Evolutionary conservation across 2,888 invertebrate species (phyloP), one percentile per base, ranked within the genome.

Genomic region (Meiosimyza decipiens): DNA sequence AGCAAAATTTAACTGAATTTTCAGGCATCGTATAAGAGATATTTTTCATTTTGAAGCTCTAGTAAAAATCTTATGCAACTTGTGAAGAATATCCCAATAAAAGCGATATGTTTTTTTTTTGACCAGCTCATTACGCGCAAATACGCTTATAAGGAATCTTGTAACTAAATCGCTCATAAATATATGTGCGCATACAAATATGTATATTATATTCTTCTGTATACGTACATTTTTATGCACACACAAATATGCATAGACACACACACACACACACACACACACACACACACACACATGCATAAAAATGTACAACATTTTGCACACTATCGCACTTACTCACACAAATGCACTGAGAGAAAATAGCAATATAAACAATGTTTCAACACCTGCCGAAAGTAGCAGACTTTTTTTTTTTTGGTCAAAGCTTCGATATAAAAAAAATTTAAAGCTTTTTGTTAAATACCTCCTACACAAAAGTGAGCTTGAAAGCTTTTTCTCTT

Each of bases 71-170:
- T 40, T 40, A 40, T 7, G 40, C 40, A 40, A 40, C 40, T 40
- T 9, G 40, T 1, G 9, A 40, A 9, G 2, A 40, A 40, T 9
- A 40, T 40, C 40, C 9, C 40, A 40, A 40, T 40, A 40, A 40
- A 40, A 9, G 40, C 40, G 9, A 40, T 40, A 40, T 40, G n/a
- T 1, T 9, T 9, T 40, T 40, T 40, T 40, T 40, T 40, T 40
- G 6, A 40, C 3, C 40, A 40, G 40, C 40, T 9, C 40, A 40
- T 6, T 40, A 40, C 40, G 9, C 9, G 9, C 40, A 15, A 68
- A 68, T 57, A 16, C 77, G 79, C 86, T 83, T 86, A 86, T 85
- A 87, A 85, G 86, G 86, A 82, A 84, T 85, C 85, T 81, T 85
- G 86, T 86, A 86, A 87, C 83, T 80, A 81, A 86, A 85, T 85